phyloP scores from a whole-genome alignment of 2,113 vertebrate genomes.

The Vulpes lagopus region DNA sequence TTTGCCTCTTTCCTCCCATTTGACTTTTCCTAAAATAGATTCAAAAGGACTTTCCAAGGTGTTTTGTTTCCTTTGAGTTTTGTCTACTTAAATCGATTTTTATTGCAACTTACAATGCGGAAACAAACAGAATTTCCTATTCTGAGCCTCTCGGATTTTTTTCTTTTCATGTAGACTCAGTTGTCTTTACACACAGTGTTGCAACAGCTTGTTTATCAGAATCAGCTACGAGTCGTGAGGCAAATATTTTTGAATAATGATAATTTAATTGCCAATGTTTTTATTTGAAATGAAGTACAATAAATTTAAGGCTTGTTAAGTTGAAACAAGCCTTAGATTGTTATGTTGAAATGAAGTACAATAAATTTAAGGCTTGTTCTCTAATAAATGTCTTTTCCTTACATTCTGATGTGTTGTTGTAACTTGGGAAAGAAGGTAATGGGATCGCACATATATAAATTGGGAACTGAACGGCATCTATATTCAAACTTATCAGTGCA shows the following conservation, averaged over 20 bases:
- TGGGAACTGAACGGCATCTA: background rate
- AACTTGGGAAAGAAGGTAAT: background rate
- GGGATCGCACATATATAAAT: background rate
- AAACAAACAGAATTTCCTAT: conserved; percentile 25
- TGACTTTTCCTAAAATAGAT: conserved; percentile 35
- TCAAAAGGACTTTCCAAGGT: background rate
- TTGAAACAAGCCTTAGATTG: too few species aligned
- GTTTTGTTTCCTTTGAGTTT: conserved; percentile 51
- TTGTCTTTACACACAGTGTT: background rate
- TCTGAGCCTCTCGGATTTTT: background rate
- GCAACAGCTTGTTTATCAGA: background rate
- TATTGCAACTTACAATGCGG: background rate
- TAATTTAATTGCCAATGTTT: background rate
- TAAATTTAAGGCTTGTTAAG: background rate
- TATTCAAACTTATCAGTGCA: background rate
- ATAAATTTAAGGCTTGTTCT: background rate
- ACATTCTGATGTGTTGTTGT: background rate
- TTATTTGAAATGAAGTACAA: background rate
- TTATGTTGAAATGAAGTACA: background rate
- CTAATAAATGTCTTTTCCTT: background rate
- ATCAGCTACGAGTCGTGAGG: background rate
- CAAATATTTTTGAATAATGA: conserved; percentile 23
- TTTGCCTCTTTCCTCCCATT: background rate
- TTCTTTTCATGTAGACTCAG: background rate
- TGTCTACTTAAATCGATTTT: conserved; percentile 21